Evolutionary conservation across 2,113 vertebrate species (phyloP), one percentile per base, ranked within the genome.

Genomic region (Microtus richardsoni): DNA sequence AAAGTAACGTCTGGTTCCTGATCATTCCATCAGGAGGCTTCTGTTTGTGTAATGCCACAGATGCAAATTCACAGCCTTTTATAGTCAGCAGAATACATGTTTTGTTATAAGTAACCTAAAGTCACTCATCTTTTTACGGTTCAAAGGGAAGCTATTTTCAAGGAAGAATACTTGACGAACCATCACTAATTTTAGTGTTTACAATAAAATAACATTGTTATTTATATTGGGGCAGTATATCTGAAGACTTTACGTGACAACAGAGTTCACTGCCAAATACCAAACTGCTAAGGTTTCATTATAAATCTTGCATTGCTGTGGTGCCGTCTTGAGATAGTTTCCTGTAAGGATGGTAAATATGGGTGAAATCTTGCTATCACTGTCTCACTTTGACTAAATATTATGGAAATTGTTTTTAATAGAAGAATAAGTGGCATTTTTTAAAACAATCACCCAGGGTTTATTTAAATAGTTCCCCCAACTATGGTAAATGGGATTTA

Each of bases 181-280:
- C 28, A 88, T 17, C 22, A 19, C 93, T 91, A 54, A 47, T 93
- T 93, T 96, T 84, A 79, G 36, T 95, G 82, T 97, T 96, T 97
- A 96, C n/a, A 96, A 3, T 77, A 86, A 78, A 22, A 58, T 44
- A 74, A 41, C 93, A 70, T 44, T 47, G 62, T 54, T 75, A 71
- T 94, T 85, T 49, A 13, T 80, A 88, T 90, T 96, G 78, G 62
- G 28, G 41, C 39, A 93, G 19, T 96, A 30, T 94, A 89, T 93
- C 70, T 96, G 58, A 92, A 94, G 78, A 95, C 78, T 87, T 95
- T 82, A 36, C 62, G 41, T 70, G 33, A 79, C 44, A 70, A 44
- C 60, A 91, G 49, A 92, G n/a, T 88, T 96, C 92, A 97, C 96
- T 97, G 96, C 95, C 96, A 24, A 85, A 88, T 89, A 92, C 92